A percentile compares a stretch with the other conserved stretches of the same genome.
Conservation (phyloP, 1,140 invertebrate genomes). For the Apis cerana region DNA sequence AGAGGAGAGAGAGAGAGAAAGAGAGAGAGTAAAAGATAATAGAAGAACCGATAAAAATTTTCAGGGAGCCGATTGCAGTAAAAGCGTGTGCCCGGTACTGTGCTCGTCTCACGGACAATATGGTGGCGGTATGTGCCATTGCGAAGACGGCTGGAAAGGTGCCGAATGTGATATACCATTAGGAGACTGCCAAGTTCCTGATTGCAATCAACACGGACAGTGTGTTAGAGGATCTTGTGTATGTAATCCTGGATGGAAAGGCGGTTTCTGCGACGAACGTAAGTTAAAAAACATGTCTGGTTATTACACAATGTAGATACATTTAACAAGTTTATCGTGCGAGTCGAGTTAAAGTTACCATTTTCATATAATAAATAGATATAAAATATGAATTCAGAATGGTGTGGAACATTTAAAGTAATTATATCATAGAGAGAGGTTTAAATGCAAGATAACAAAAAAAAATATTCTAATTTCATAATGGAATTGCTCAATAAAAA, state of each 20-base stretch:
- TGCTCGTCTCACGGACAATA: conserved; percentile 98
- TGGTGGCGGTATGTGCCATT: conserved; percentile 96
- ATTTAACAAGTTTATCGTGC: background rate
- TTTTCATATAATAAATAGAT: no score
- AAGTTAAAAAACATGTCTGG: conserved; percentile 74
- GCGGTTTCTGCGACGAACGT: conserved; percentile 91
- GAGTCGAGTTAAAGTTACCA: background rate
- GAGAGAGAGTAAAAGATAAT: background rate
- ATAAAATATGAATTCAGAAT: no score
- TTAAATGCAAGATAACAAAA: background rate
- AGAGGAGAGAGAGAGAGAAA: background rate
- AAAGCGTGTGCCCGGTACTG: conserved; percentile 96
- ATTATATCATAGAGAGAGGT: background rate
- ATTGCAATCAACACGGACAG: conserved; percentile 95
- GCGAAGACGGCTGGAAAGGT: conserved; percentile 98
- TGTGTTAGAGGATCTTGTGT: conserved; percentile 94
- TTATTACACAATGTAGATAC: background rate
- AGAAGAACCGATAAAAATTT: conserved; percentile 26
- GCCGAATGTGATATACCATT: conserved; percentile 96
- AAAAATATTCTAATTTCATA: background rate
- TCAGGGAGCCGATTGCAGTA: conserved; percentile 82
- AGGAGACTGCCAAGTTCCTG: conserved; percentile 94
- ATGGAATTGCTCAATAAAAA: background rate
- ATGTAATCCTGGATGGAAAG: conserved; percentile 95
- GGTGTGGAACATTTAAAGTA: no score